Percentiles rank a stretch among this genome's conserved stretches.
Conservation (phyloP, 2,113 vertebrate species). For the Cichladusa arquata region DNA sequence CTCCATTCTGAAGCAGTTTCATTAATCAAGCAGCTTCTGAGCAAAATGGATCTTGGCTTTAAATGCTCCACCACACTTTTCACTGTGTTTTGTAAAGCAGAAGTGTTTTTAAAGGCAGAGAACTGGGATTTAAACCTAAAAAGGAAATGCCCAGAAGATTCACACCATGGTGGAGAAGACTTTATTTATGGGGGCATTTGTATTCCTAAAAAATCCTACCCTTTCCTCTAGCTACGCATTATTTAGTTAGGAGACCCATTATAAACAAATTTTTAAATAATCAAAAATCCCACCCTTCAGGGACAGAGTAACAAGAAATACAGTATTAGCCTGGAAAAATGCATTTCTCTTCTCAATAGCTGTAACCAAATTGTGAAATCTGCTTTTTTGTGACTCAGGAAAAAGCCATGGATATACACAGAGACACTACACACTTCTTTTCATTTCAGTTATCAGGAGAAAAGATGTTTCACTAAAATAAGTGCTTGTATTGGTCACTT, state of each 20-base stretch:
- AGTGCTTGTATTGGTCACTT: not conserved
- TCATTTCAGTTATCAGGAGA: not conserved
- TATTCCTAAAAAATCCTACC: not conserved
- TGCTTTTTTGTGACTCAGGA: not conserved
- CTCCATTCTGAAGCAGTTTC: not conserved
- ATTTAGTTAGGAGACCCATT: not conserved
- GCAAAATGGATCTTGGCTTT: not conserved
- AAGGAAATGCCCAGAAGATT: not conserved
- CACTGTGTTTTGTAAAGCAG: not conserved
- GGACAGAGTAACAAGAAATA: not conserved
- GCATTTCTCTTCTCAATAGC: not conserved
- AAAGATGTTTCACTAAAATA: not conserved
- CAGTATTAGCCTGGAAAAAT: not conserved
- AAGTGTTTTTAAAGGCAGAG: not conserved
- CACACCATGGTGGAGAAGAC: not conserved
- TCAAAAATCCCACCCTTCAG: not conserved
- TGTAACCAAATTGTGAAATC: not conserved
- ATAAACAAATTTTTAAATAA: not conserved
- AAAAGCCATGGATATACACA: not conserved
- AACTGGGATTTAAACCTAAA: not conserved
- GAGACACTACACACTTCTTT: not conserved
- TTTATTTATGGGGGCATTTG: not conserved
- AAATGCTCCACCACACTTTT: not conserved
- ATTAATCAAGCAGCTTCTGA: not conserved
- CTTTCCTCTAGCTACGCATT: not conserved